A percentile compares a stretch with the other conserved stretches of the same genome.
These are phyloP conservation scores for Theocolax elegans DNA, from an alignment of 1,140 invertebrate species.

Conservation along the genomic window DNA sequence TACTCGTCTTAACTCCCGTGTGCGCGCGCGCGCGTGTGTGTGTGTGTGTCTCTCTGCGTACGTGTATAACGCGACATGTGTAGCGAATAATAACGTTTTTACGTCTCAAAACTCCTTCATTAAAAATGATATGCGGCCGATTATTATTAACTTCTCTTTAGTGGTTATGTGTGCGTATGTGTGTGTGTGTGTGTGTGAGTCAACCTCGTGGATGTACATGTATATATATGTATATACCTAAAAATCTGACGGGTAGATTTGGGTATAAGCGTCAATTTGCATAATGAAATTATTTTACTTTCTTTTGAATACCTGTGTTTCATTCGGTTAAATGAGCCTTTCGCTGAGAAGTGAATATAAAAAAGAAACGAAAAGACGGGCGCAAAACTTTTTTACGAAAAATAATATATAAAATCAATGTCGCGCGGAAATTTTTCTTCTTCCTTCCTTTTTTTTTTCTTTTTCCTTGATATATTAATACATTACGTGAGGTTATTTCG, in stretches of 20 bases:
- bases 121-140: constrained; percentile 33
- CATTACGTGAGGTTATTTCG: no score
- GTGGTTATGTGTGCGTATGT: no score
- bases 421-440: no score
- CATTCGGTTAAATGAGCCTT: background rate
- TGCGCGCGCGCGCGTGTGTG: no score
- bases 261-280: constrained; percentile 48
- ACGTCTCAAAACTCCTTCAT: constrained; percentile 20
- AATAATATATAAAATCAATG: background rate
- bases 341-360: constrained; percentile 37
- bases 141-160: constrained; percentile 35
- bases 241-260: no score
- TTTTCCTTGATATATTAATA: no score
- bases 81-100: constrained; percentile 20
- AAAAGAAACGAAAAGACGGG: background rate
- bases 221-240: no score
- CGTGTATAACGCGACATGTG: background rate
- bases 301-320: constrained; percentile 1
- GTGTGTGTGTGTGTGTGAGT: no score
- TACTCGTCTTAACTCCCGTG: background rate
- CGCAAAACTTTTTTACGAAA: background rate
- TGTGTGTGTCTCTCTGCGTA: background rate
- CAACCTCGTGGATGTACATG: no score
- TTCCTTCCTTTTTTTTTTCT: no score
- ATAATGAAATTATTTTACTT: constrained; percentile 57